phyloP scores from a whole-genome alignment of 2,797 vertebrate genomes.

The Anguilla pacifica region DNA sequence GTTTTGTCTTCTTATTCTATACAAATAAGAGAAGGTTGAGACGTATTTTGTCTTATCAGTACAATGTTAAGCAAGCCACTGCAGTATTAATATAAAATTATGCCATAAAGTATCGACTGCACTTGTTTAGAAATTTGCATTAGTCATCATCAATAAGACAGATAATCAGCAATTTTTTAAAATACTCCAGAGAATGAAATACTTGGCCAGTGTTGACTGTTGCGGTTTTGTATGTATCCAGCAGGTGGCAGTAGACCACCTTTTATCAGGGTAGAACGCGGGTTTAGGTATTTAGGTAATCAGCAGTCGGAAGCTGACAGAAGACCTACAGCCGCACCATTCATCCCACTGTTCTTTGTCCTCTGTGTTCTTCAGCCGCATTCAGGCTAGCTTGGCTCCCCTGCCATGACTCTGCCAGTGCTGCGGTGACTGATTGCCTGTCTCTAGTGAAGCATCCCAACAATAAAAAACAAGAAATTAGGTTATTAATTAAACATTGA shows the following conservation, averaged over 20 bases:
- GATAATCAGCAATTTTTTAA: background rate
- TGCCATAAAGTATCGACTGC: background rate
- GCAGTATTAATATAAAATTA: no score
- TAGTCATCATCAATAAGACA: background rate
- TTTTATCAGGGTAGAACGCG: background rate
- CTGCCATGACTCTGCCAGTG: background rate
- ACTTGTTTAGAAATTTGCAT: background rate
- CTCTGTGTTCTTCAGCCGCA: background rate
- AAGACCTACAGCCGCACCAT: background rate
- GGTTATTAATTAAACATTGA: background rate
- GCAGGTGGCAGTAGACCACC: constrained; percentile 20
- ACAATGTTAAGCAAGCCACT: background rate
- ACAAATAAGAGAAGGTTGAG: background rate
- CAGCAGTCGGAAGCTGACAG: background rate
- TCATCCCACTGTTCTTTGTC: background rate
- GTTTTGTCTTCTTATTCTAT: background rate
- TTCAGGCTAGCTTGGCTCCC: background rate
- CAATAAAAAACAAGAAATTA: background rate
- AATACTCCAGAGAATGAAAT: background rate
- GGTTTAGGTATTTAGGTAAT: background rate
- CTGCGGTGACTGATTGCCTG: background rate
- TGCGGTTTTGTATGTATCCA: constrained; percentile 16
- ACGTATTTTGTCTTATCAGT: background rate
- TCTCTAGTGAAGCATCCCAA: constrained; percentile 18
- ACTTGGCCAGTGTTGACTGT: background rate